These are phyloP conservation scores for Apis florea DNA, from an alignment of 1,140 invertebrate species.

Conservation along the genomic window DNA sequence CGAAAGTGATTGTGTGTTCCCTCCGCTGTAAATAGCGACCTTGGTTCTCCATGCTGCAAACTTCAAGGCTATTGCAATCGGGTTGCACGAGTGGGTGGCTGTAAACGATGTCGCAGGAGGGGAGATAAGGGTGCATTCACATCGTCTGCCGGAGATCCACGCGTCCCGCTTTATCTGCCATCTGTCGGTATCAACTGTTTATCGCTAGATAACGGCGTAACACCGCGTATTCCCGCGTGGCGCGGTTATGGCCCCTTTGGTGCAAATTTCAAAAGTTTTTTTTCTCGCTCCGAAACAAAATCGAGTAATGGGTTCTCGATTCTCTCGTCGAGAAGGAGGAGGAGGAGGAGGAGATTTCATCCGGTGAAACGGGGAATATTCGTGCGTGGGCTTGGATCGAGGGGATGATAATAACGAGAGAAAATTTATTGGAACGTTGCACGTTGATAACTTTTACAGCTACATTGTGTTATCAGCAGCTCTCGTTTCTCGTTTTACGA, in stretches of 20 bases:
- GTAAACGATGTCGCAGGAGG: slow-evolving; percentile 47
- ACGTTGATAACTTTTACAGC: slow-evolving; percentile 27
- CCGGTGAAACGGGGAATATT: background rate
- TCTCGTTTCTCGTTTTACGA: slow-evolving; percentile 7
- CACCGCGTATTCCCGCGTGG: no score
- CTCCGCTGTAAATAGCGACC: slow-evolving; percentile 65
- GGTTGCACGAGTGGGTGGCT: slow-evolving; percentile 58
- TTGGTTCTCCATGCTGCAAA: slow-evolving; percentile 64
- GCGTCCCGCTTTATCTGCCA: slow-evolving; percentile 24
- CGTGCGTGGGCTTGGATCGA: background rate
- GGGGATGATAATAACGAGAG: background rate
- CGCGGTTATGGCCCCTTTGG: background rate
- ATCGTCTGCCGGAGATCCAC: slow-evolving; percentile 38
- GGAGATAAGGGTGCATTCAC: slow-evolving; percentile 64
- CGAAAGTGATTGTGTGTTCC: slow-evolving; percentile 65
- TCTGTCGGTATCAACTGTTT: slow-evolving; percentile 26
- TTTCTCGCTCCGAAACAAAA: no score
- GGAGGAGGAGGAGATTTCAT: background rate
- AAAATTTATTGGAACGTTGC: slow-evolving; percentile 15
- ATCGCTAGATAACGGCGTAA: background rate
- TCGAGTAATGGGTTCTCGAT: background rate
- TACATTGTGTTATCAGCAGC: background rate
- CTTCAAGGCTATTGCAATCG: slow-evolving; percentile 66
- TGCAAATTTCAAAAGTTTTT: no score
- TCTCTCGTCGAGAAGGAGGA: background rate